Base-by-base conservation (phyloP, 2,888 invertebrate species). In the Phengaris alcon region DNA sequence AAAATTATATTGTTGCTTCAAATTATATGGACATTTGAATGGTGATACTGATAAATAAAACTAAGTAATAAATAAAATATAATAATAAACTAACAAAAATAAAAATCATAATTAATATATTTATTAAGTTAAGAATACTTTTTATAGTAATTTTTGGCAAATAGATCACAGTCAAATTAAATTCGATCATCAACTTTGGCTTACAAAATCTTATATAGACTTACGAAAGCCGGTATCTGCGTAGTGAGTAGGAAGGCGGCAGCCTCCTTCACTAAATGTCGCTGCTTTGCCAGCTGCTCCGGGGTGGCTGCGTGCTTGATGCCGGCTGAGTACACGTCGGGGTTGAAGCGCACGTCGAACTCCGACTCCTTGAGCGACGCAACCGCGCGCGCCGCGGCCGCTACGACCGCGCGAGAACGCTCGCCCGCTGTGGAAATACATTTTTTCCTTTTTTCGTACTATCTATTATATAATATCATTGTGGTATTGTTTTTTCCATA, bases 281-380 rank as follows among this genome's bases (percentile, higher is more conserved):
- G 95, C 88, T 99, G 98, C 85, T 96, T 97, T 79, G 95, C 95
- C 75, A 98, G 92, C 59, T 94, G 94, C 81, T 95, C 95, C 76
- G 95, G 94, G 80, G 95, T 87, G 84, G 96, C 95, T 35, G 95
- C 93, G 92, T 99, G 99, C 76, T 94, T 95, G 77, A 99, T 99
- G 75, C 98, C 98, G 0, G 97, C 97, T 10, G 99, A 99, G 92
- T 97, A 99, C 78, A 99, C 98, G 91, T 99, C 99, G 0, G 99
- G 99, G 94, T 99, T 99, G 93, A 99, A 99, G 78, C 98, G 96
- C 79, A 99, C 97, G 87, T 98, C 98, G 90, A 99, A 99, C 89
- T 99, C 99, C 0, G 97, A 97, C 81, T 99, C 98, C 88, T 98
- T 97, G 7, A 99, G 94, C 0, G 99, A 99, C 0, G 98, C 98